Conservation (phyloP, 2,113 vertebrate genomes). For the Hippoglossus stenolepis region DNA sequence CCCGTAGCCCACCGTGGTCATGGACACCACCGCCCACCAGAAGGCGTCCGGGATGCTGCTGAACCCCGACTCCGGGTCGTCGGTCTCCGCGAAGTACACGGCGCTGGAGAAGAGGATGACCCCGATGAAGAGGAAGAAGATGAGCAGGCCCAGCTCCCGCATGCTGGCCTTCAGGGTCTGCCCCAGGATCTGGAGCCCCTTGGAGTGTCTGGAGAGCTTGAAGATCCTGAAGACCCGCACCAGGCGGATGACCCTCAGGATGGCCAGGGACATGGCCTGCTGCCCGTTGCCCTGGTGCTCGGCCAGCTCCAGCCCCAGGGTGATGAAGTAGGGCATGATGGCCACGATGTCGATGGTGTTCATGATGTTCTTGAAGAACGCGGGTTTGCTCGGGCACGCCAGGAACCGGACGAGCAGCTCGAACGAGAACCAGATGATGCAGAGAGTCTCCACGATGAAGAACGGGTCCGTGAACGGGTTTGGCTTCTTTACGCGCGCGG, state of each 20-base stretch:
- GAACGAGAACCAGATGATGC: conserved; percentile 96
- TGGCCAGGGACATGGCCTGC: conserved; percentile 94
- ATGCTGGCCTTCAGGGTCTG: conserved; percentile 94
- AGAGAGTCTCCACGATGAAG: conserved; percentile 94
- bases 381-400: conserved; percentile 91
- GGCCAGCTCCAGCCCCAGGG: conserved; percentile 90
- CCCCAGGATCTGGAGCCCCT: conserved; percentile 94
- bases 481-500: conserved; percentile 66
- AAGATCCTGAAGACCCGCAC: conserved; percentile 95
- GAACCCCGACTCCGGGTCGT: conserved; percentile 90
- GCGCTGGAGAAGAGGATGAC: conserved; percentile 97
- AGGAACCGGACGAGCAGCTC: conserved; percentile 94
- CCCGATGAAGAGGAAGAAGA: conserved; percentile 96
- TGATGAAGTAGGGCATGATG: conserved; percentile 96
- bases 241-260: conserved; percentile 92
- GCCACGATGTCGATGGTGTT: conserved; percentile 95
- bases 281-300: conserved; percentile 91
- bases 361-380: conserved; percentile 94
- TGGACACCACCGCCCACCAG: conserved; percentile 98
- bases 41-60: conserved; percentile 95
- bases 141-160: conserved; percentile 93
- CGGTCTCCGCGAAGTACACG: conserved; percentile 96
- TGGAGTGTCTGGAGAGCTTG: conserved; percentile 95
- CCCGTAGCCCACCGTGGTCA: conserved; percentile 97
- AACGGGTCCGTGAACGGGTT: conserved; percentile 92